phyloP scores from a whole-genome alignment of 2,113 vertebrate species.

The Muscicapa adusta region DNA sequence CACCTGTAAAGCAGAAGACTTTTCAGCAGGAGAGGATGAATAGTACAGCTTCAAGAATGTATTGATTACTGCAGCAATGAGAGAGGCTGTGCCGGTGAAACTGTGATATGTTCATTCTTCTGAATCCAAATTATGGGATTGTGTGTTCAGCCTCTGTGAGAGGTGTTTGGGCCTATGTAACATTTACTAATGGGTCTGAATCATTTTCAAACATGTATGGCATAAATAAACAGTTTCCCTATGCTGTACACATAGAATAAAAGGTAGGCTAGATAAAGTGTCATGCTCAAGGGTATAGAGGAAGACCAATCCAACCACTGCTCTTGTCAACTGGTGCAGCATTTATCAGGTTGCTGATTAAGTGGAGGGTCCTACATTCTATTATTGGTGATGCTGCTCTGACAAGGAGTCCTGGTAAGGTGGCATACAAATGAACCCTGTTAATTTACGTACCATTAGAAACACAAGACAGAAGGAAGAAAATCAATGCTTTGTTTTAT shows the following conservation, averaged over 20 bases:
- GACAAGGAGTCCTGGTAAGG: constrained; percentile 40
- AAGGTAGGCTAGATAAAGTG: background rate
- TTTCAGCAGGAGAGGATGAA: background rate
- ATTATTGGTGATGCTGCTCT: constrained; percentile 6
- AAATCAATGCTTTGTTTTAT: constrained; percentile 62
- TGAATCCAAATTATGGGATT: background rate
- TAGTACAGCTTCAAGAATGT: background rate
- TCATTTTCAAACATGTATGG: background rate
- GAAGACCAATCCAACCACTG: background rate
- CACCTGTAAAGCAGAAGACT: background rate
- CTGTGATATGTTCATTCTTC: background rate
- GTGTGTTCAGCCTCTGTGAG: background rate
- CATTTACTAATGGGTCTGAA: background rate
- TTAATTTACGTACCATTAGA: constrained; percentile 47
- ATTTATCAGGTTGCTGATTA: constrained; percentile 36
- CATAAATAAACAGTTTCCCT: background rate
- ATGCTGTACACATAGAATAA: background rate
- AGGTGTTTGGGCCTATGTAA: background rate
- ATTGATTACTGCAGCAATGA: background rate
- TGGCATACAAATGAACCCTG: constrained; percentile 49
- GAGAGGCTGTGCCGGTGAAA: background rate
- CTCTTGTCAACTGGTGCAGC: background rate
- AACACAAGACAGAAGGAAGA: constrained; percentile 35
- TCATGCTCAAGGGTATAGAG: background rate
- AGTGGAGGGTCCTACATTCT: background rate